phyloP scores from a whole-genome alignment of 1,140 invertebrate genomes.

The Sweltsa coloradensis region DNA sequence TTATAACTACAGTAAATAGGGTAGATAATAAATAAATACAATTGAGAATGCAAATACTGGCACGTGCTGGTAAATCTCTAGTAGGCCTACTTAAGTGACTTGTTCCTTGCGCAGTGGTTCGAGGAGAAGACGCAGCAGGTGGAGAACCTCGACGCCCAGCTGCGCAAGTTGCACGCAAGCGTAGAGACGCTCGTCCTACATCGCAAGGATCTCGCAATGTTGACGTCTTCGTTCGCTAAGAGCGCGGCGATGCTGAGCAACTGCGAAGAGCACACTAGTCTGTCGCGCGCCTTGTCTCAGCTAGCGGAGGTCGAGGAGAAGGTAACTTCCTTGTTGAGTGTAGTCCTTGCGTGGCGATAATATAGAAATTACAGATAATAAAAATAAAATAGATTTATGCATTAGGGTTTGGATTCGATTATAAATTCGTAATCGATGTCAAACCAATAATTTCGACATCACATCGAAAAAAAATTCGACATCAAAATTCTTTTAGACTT shows the following conservation, averaged over 20 bases:
- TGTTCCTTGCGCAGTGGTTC: conserved; percentile 72
- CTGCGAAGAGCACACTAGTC: conserved; percentile 87
- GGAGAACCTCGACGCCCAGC: conserved; percentile 80
- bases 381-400: no score
- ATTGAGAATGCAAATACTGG: no score
- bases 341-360: background rate
- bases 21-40: no score
- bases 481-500: no score
- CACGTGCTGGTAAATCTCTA: no score
- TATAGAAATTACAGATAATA: no score
- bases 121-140: conserved; percentile 90
- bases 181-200: conserved; percentile 80
- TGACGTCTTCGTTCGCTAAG: conserved; percentile 73
- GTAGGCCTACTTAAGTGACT: no score
- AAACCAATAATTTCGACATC: no score
- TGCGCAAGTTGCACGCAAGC: conserved; percentile 76
- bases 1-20: no score
- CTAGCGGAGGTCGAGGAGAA: conserved; percentile 86
- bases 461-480: no score
- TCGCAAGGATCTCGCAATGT: conserved; percentile 70
- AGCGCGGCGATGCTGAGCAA: conserved; percentile 85
- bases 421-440: no score
- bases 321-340: conserved; percentile 29
- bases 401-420: no score
- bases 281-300: conserved; percentile 85